phyloP scores from a whole-genome alignment of 2,797 vertebrate species.

The Tauraco hartlaubi region DNA sequence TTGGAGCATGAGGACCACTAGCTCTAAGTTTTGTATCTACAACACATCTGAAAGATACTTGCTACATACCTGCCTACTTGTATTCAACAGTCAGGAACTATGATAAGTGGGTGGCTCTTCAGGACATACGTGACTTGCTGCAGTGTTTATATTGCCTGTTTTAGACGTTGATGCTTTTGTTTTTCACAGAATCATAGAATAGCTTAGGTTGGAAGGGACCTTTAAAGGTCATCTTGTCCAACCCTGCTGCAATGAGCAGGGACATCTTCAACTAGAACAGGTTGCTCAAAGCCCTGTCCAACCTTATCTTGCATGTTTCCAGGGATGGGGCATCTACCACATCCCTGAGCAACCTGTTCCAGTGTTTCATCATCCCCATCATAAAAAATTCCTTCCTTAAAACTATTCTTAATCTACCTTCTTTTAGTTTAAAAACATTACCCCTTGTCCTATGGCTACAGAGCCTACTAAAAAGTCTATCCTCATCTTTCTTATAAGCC shows the following conservation, averaged over 20 bases:
- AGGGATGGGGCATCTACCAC: background rate
- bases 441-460: too few species aligned
- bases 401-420: too few species aligned
- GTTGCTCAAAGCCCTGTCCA: background rate
- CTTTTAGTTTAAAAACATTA: too few species aligned
- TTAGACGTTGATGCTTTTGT: background rate
- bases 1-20: fast-evolving
- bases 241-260: background rate
- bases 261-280: background rate
- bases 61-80: too few species aligned
- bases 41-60: background rate
- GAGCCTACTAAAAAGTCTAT: too few species aligned
- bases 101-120: background rate
- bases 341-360: background rate
- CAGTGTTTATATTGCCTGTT: fast-evolving
- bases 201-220: background rate
- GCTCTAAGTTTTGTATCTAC: fast-evolving
- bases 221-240: background rate
- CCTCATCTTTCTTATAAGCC: background rate
- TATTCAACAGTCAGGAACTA: background rate
- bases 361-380: background rate
- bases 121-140: background rate
- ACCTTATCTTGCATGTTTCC: background rate
- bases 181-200: background rate
- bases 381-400: too few species aligned